Conservation (phyloP, 2,113 vertebrate species). For the Lathamus discolor region DNA sequence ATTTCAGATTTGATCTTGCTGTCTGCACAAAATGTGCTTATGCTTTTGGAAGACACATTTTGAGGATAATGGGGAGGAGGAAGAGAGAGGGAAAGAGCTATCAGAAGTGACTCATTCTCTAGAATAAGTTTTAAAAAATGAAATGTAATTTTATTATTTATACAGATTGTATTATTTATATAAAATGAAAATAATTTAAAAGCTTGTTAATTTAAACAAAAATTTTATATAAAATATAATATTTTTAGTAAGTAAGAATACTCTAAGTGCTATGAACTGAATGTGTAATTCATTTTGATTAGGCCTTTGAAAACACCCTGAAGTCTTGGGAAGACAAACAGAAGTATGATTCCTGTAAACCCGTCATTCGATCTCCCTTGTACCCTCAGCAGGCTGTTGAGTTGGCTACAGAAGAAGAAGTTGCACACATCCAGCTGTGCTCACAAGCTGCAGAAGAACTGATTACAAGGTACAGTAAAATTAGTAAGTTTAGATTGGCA, state of each 20-base stretch:
- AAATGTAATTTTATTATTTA: not conserved
- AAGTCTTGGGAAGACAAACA: conserved; percentile 99
- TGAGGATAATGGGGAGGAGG: not conserved
- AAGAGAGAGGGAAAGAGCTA: not conserved
- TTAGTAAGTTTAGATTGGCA: not conserved
- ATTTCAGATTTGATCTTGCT: not conserved
- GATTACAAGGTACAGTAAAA: conserved; percentile 84
- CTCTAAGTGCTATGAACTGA: not conserved
- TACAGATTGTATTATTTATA: not conserved
- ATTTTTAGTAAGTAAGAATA: not conserved
- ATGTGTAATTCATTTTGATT: not conserved
- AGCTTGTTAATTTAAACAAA: not conserved
- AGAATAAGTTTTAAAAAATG: not conserved
- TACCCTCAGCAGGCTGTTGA: conserved; percentile 91
- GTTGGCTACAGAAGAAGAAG: conserved; percentile 90
- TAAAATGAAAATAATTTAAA: not conserved
- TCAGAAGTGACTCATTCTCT: not conserved
- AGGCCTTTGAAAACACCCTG: conserved; percentile 97
- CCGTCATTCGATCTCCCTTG: conserved; percentile 86
- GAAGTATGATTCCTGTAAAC: conserved; percentile 89
- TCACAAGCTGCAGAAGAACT: conserved; percentile 93
- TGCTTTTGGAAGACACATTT: not conserved
- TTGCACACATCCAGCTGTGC: conserved; percentile 86
- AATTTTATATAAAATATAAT: not conserved
- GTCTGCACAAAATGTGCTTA: not conserved